Base-by-base conservation (phyloP, 2,888 invertebrate genomes). In the Tiphia femorata region DNA sequence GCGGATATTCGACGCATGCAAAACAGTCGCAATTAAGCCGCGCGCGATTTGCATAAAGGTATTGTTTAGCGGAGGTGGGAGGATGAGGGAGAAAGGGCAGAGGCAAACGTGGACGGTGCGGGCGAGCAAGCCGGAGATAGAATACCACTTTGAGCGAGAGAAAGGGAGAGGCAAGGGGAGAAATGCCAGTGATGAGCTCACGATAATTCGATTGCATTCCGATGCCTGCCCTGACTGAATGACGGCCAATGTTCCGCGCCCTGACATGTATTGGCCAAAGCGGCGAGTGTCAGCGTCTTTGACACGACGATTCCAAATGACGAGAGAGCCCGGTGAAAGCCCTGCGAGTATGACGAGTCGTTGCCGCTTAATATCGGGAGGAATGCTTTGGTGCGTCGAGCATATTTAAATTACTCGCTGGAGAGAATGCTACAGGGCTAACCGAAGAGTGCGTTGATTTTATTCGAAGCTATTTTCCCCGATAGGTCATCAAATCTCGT, bases 21-120 rank as follows among this genome's bases (percentile, higher is more conserved):
- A 72, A 72, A 68, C 65, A 72, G 64, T 62, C 58, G 70, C 70
- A 70, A 72, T 72, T 70, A 72, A 72, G 65, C 62, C 50, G 42
- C 41, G 3, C 30, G 51, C 59, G 60, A 72, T 72, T 72, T 72
- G 67, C 72, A 72, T 72, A 62, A 68, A 60, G 64, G 65, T 68
- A 70, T 72, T 54, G 17, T 72, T 70, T 62, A 62, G n/a, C n/a
- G n/a, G n/a, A n/a, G n/a, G n/a, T n/a, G 20, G 10, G 10, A 30
- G 35, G 40, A 38, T 23, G 38, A 14, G 38, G 14, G 35, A 37
- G 33, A 7, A 16, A 33, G 12, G 16, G 30, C 37, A 5, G 7
- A 16, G 14, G 37, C n/a, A 17, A 25, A 21, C 12, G 25, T 10
- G 51, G 25, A 56, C 40, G 16, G n/a, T 23, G 37, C 8, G 12